Evolutionary conservation across 1,140 invertebrate genomes (phyloP).

Genomic region (Drosophila dunni): DNA sequence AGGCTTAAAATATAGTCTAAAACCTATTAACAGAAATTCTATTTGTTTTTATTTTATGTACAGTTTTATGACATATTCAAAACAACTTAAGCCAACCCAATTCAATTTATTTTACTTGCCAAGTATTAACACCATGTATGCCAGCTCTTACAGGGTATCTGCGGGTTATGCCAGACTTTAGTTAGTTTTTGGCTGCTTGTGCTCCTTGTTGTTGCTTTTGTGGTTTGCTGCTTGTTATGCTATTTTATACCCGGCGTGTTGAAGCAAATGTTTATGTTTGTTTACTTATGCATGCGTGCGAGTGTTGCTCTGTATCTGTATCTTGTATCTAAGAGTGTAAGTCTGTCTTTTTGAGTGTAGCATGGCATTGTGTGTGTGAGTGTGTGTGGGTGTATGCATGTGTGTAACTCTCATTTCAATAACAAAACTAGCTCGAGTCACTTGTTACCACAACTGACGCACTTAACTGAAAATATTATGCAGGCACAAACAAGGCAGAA

Average conservation of each 20-base stretch:
- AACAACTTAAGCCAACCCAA: too few relatives aligned
- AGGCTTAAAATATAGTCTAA: too few relatives aligned
- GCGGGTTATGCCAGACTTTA: not conserved
- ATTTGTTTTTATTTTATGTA: too few relatives aligned
- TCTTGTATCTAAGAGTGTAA: constrained; percentile 33
- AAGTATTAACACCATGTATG: too few relatives aligned
- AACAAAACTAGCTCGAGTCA: constrained; percentile 78
- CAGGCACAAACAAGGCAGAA: constrained; percentile 65
- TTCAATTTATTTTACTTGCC: too few relatives aligned
- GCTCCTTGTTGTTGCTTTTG: constrained; percentile 55
- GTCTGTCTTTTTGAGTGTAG: constrained; percentile 28
- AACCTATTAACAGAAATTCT: too few relatives aligned
- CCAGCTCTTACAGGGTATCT: not conserved
- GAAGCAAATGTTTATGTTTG: constrained; percentile 80
- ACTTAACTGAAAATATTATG: constrained; percentile 79
- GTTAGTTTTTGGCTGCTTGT: constrained; percentile 19
- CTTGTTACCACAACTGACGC: constrained; percentile 80
- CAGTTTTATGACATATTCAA: too few relatives aligned
- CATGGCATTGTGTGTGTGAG: constrained; percentile 32
- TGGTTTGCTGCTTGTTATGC: constrained; percentile 76
- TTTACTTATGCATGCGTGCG: constrained; percentile 81
- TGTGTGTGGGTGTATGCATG: constrained; percentile 3
- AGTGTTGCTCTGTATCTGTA: constrained; percentile 44
- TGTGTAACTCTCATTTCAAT: constrained; percentile 70
- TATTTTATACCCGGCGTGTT: constrained; percentile 78